phyloP scores from a whole-genome alignment of 2,888 invertebrate genomes.

The Phyllotreta striolata region DNA sequence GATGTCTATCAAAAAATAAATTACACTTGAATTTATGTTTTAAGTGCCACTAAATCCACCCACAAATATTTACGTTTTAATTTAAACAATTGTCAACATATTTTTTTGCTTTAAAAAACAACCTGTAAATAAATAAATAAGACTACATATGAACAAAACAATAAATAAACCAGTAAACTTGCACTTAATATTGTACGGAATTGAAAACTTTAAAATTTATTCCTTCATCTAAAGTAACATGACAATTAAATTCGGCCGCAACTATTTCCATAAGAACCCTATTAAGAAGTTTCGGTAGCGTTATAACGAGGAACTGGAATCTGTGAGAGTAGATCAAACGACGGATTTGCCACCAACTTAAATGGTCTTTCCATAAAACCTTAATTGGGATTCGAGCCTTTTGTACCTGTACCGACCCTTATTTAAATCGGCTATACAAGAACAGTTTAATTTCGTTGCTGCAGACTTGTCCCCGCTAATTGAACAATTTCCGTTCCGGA shows the following conservation, averaged over 20 bases:
- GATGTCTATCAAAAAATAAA: no score
- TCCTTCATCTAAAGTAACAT: neutral
- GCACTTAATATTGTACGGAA: no score
- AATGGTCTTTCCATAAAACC: conserved; percentile 7
- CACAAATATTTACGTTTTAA: no score
- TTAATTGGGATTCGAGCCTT: conserved; percentile 4
- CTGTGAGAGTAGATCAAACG: conserved; percentile 8
- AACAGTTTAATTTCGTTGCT: neutral
- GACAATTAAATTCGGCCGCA: neutral
- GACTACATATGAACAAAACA: no score
- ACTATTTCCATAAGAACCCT: conserved; percentile 7
- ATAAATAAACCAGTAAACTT: no score
- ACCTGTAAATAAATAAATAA: no score
- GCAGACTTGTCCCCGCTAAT: neutral
- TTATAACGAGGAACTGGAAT: conserved; percentile 5
- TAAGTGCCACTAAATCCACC: no score
- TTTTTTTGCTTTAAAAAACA: no score
- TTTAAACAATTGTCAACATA: no score
- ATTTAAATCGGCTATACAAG: conserved; percentile 10
- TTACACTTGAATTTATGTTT: no score
- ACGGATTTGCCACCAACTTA: neutral
- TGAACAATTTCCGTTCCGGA: neutral
- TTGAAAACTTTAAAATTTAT: neutral
- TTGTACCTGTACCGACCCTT: conserved; percentile 9
- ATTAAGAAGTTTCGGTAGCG: conserved; percentile 9